These are phyloP conservation scores for Drosophila formosana DNA, from an alignment of 2,888 invertebrate species.

Conservation along the genomic window DNA sequence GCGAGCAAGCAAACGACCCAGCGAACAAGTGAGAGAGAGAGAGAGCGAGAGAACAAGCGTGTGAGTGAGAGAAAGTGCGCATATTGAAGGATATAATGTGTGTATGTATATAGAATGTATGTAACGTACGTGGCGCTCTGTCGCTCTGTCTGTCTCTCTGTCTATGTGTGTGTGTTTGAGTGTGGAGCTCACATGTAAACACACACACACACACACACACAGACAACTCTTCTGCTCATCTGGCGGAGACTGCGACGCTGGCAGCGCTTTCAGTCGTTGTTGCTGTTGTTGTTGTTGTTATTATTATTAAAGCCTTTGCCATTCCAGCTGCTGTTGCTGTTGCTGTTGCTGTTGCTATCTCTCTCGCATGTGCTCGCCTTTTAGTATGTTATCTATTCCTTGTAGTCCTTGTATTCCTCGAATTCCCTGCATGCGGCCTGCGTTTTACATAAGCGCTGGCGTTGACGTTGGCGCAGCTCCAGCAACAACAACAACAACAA, in stretches of 20 bases:
- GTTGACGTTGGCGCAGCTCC: conserved; percentile 51
- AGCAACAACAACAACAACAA: conserved; percentile 28
- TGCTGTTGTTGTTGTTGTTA: conserved; percentile 31
- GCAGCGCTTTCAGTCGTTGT: conserved; percentile 43
- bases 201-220: conserved; percentile 4
- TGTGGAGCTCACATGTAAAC: conserved; percentile 63
- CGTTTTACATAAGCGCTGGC: conserved; percentile 55
- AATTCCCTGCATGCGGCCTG: conserved; percentile 68
- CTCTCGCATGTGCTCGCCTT: conserved; percentile 72
- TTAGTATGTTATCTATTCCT: conserved; percentile 79
- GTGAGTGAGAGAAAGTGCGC: conserved; percentile 42
- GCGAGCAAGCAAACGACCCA: conserved; percentile 14
- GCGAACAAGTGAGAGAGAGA: conserved; percentile 43
- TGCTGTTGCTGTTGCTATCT: conserved; percentile 60
- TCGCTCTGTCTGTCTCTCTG: conserved; percentile 33
- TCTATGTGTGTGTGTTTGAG: conserved; percentile 23
- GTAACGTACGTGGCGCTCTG: conserved; percentile 58
- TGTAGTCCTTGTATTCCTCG: conserved; percentile 42
- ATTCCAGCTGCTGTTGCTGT: conserved; percentile 23
- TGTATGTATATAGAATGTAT: conserved; percentile 34
- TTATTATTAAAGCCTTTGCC: conserved; percentile 22
- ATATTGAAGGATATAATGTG: conserved; percentile 36
- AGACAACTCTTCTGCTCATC: conserved; percentile 75
- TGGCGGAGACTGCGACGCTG: conserved; percentile 42
- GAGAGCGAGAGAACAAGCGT: conserved; percentile 45